Evolutionary conservation across 2,888 invertebrate genomes (phyloP).

Genomic region (Drosophila aldrichi): DNA sequence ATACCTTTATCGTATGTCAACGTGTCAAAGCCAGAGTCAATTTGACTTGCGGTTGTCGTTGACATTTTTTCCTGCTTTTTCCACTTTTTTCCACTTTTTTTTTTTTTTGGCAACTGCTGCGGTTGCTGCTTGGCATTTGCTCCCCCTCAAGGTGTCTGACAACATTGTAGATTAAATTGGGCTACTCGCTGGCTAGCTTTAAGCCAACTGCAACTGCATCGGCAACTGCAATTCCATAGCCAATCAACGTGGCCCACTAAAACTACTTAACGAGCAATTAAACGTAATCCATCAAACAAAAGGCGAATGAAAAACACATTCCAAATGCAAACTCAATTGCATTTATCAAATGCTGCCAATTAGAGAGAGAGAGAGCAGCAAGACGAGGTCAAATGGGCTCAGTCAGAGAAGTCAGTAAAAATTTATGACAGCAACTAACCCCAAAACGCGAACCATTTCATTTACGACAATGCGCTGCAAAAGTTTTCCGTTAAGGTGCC

Average conservation of each 20-base stretch:
- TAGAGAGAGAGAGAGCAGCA: slow-evolving; percentile 39
- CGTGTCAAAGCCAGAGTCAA: slow-evolving; percentile 81
- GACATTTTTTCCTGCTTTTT: slow-evolving; percentile 44
- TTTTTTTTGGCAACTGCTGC: slow-evolving; percentile 3
- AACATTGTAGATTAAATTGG: slow-evolving; percentile 28
- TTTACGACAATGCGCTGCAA: slow-evolving; percentile 61
- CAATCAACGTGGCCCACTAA: slow-evolving; percentile 41
- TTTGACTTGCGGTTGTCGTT: slow-evolving; percentile 74
- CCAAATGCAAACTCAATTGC: slow-evolving; percentile 60
- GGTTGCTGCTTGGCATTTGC: slow-evolving; percentile 26
- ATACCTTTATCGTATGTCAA: slow-evolving; percentile 79
- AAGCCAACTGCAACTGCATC: slow-evolving; percentile 16
- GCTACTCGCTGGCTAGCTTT: slow-evolving; percentile 13
- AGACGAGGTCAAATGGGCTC: slow-evolving; percentile 18
- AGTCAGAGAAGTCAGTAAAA: slow-evolving; percentile 59
- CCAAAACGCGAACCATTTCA: slow-evolving; percentile 60
- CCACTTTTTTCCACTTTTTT: slow-evolving; percentile 10
- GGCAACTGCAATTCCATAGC: slow-evolving; percentile 8
- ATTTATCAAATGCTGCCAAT: slow-evolving; percentile 77
- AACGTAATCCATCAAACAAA: slow-evolving; percentile 42
- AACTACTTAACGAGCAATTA: slow-evolving; percentile 75
- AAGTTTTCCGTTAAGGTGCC: slow-evolving; percentile 32
- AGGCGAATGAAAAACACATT: slow-evolving; percentile 25
- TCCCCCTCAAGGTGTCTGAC: slow-evolving; percentile 30
- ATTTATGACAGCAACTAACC: slow-evolving; percentile 78